Percentiles rank a stretch among this genome's conserved stretches.
Conservation (phyloP, 92 coral and sea anemone genomes). For the Siderastrea radians region DNA sequence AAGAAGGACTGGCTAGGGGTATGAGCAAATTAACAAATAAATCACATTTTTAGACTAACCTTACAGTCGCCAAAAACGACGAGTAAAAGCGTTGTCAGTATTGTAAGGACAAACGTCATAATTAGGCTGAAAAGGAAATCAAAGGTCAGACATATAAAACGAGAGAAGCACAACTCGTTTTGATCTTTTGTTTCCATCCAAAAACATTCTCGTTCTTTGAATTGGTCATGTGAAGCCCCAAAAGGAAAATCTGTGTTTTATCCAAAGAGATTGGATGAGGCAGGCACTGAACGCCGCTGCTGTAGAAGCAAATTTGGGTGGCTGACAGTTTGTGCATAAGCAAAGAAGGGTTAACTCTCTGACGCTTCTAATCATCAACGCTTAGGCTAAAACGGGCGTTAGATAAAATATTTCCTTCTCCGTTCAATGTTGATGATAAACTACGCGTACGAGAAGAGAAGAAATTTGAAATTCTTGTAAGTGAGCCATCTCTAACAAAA, state of each 20-base stretch:
- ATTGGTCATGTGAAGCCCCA: no score
- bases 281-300: no score
- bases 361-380: neutral
- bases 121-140: conserved; percentile 41
- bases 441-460: no score
- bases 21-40: no score
- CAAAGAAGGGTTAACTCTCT: neutral
- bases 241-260: no score
- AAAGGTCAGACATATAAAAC: neutral
- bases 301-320: no score
- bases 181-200: neutral
- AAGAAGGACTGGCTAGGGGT: neutral
- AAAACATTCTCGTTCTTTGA: neutral
- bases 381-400: neutral
- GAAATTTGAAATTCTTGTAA: no score
- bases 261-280: no score
- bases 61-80: conserved; percentile 65
- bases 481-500: no score
- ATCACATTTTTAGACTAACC: conserved; percentile 39
- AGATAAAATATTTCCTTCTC: neutral
- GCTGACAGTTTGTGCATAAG: no score
- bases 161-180: neutral
- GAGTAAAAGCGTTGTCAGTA: conserved; percentile 59
- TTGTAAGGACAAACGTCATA: conserved; percentile 73
- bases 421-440: no score